These are phyloP conservation scores for Nixonia krombeini DNA, from an alignment of 1,140 invertebrate genomes.

Conservation along the genomic window DNA sequence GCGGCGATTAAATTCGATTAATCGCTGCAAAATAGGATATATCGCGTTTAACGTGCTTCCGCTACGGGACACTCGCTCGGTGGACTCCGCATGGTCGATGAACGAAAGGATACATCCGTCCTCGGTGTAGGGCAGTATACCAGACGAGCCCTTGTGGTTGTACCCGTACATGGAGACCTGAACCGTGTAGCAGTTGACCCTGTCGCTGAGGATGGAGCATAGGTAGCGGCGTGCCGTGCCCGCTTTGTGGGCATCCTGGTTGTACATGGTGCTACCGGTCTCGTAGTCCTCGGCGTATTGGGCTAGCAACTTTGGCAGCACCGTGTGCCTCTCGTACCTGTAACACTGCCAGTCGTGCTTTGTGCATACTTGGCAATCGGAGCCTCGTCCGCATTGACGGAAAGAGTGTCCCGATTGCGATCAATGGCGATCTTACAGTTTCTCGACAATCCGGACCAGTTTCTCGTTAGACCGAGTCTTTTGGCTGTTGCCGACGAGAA, in stretches of 20 bases:
- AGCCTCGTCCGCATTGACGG: no score
- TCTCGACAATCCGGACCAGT: no score
- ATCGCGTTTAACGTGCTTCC: slow-evolving; percentile 14
- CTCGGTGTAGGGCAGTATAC: slow-evolving; percentile 87
- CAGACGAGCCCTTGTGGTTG: slow-evolving; percentile 75
- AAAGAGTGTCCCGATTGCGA: no score
- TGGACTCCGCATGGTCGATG: no score
- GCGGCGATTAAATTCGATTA: slow-evolving; percentile 31
- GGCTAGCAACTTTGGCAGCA: slow-evolving; percentile 91
- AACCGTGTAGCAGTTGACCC: slow-evolving; percentile 87
- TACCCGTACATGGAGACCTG: slow-evolving; percentile 91
- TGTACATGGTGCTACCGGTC: slow-evolving; percentile 87
- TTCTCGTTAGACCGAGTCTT: no score
- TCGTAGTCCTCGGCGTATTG: slow-evolving; percentile 89
- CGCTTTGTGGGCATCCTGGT: slow-evolving; percentile 86
- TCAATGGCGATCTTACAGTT: no score
- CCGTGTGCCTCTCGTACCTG: slow-evolving; percentile 87
- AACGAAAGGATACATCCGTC: slow-evolving; percentile 93
- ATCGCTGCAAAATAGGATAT: slow-evolving; percentile 20
- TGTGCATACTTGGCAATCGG: neutral
- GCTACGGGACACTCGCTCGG: slow-evolving; percentile 5
- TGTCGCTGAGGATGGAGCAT: slow-evolving; percentile 78
- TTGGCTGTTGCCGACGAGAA: no score
- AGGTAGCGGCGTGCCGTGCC: slow-evolving; percentile 89
- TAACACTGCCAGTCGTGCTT: slow-evolving; percentile 52